phyloP scores from a whole-genome alignment of 1,140 invertebrate genomes.

The Rhyzopertha dominica region DNA sequence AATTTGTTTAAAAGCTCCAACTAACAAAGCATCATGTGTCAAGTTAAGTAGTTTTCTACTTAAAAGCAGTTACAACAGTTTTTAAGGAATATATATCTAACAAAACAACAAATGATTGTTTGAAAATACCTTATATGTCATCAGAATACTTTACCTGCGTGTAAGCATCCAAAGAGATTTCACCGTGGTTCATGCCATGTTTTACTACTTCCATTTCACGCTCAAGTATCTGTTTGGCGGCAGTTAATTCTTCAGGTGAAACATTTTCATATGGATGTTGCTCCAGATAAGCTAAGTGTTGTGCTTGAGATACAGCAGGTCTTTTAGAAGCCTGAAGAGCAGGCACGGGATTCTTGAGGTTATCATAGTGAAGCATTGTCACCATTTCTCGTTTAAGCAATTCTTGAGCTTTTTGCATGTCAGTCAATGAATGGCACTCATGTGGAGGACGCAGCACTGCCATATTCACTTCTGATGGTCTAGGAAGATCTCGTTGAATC shows the following conservation, averaged over 20 bases:
- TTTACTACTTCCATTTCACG: slow-evolving; percentile 87
- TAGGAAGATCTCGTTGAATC: slow-evolving; percentile 83
- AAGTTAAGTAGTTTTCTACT: too few species aligned
- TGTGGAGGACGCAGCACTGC: slow-evolving; percentile 69
- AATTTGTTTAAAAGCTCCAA: too few species aligned
- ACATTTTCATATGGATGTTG: slow-evolving; percentile 79
- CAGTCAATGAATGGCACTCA: slow-evolving; percentile 71
- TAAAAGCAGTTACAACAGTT: too few species aligned
- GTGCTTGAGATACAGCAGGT: slow-evolving; percentile 53
- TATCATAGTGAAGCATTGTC: slow-evolving; percentile 90
- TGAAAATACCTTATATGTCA: neutral
- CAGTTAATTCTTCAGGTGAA: slow-evolving; percentile 62
- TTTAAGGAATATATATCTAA: too few species aligned
- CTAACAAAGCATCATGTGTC: too few species aligned
- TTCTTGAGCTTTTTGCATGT: slow-evolving; percentile 93
- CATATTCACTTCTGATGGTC: slow-evolving; percentile 82
- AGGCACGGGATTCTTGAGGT: slow-evolving; percentile 60
- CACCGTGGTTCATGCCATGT: slow-evolving; percentile 91
- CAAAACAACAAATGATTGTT: neutral
- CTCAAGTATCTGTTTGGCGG: slow-evolving; percentile 63
- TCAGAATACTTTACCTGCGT: slow-evolving; percentile 58
- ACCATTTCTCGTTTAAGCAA: slow-evolving; percentile 97
- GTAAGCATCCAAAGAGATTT: slow-evolving; percentile 85
- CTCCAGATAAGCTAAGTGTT: slow-evolving; percentile 76
- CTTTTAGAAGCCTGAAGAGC: slow-evolving; percentile 43